Evolutionary conservation across 2,113 vertebrate species (phyloP).

Genomic region (Pimephales promelas): DNA sequence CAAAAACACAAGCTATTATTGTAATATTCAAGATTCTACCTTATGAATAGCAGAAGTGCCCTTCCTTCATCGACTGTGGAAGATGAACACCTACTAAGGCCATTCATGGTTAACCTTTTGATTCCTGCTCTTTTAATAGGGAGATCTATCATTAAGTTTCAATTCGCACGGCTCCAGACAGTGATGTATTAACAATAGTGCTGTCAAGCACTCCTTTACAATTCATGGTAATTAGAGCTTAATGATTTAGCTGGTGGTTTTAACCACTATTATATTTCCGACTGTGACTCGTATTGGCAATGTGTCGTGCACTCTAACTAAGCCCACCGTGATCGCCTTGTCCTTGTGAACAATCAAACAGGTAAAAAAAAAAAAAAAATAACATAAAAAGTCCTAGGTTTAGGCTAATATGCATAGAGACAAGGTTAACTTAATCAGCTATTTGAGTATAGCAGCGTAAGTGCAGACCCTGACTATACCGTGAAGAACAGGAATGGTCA

Average conservation of each 20-base stretch:
- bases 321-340: background rate
- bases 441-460: background rate
- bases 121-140: constrained; percentile 17
- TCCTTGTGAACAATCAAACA: background rate
- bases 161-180: constrained; percentile 18
- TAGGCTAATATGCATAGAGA: background rate
- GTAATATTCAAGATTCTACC: background rate
- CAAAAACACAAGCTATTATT: constrained; percentile 36
- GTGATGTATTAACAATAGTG: constrained; percentile 26
- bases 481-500: background rate
- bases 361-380: background rate
- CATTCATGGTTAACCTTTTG: constrained; percentile 26
- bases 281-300: background rate
- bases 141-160: constrained; percentile 26
- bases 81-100: constrained; percentile 17
- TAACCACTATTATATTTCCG: constrained; percentile 27
- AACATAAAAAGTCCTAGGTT: background rate
- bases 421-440: background rate
- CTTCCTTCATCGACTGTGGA: background rate
- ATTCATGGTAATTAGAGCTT: constrained; percentile 36
- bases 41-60: constrained; percentile 3
- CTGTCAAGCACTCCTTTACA: constrained; percentile 27
- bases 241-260: constrained; percentile 33
- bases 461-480: background rate
- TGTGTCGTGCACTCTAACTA: background rate